phyloP scores from a whole-genome alignment of 2,797 vertebrate species.

The Siniperca scherzeri region DNA sequence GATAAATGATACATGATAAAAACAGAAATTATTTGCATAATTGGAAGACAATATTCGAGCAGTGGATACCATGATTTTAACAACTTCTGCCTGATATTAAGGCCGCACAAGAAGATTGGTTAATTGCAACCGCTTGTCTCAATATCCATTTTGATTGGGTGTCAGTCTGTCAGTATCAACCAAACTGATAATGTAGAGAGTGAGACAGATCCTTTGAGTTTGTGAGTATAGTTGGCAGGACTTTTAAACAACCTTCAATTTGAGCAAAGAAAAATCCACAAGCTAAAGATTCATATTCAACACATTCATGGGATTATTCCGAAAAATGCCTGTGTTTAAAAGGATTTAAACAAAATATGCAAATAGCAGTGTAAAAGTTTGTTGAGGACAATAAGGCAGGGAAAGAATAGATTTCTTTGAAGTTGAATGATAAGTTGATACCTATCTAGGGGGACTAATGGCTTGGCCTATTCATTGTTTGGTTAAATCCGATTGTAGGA shows the following conservation, averaged over 20 bases:
- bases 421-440: not conserved
- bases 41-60: not conserved
- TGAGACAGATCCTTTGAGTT: not conserved
- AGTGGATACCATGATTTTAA: not conserved
- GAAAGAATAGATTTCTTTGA: not conserved
- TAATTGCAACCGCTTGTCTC: not conserved
- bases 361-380: constrained; percentile 4
- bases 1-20: constrained; percentile 1
- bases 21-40: not conserved
- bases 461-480: not conserved
- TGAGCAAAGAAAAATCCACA: not conserved
- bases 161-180: not conserved
- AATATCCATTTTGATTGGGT: not conserved
- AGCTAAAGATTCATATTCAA: not conserved
- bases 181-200: not conserved
- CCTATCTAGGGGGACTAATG: not conserved
- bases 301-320: not conserved
- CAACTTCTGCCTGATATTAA: not conserved
- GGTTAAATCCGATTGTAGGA: not conserved
- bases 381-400: not conserved
- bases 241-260: not conserved
- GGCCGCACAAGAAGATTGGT: not conserved
- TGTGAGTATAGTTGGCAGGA: not conserved
- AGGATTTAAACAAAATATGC: not conserved
- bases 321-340: constrained; percentile 3